Conservation (phyloP, 2,797 vertebrate genomes). For the Hypotaenidia philippensis region DNA sequence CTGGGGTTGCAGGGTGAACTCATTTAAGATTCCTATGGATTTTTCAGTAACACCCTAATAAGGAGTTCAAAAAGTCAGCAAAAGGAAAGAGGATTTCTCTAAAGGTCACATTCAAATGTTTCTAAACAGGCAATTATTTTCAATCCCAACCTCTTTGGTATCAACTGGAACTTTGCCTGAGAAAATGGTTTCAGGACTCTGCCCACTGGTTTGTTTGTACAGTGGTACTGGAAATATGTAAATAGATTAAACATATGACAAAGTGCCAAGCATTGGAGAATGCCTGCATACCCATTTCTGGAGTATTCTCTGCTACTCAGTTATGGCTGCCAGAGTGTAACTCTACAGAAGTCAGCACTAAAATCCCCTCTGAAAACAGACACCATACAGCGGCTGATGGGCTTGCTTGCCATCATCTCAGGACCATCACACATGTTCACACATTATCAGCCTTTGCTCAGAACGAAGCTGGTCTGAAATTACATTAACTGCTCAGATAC, state of each 20-base stretch:
- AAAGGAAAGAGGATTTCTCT: conserved; percentile 11
- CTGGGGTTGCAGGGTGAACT: neutral
- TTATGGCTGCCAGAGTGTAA: neutral
- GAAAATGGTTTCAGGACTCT: conserved; percentile 44
- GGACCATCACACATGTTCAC: neutral
- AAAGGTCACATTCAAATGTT: conserved; percentile 50
- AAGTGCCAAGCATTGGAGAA: conserved; percentile 41
- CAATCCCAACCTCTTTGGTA: conserved; percentile 8
- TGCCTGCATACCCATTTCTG: neutral
- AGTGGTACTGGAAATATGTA: conserved; percentile 40
- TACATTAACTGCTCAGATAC: neutral
- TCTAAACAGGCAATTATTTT: conserved; percentile 3
- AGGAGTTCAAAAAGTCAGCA: neutral
- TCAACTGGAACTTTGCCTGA: conserved; percentile 37
- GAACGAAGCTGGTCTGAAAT: neutral
- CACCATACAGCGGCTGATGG: neutral
- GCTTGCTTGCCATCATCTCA: neutral
- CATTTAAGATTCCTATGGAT: neutral
- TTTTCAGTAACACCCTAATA: neutral
- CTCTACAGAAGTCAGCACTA: neutral
- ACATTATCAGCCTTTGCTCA: conserved; percentile 2
- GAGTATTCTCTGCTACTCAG: neutral
- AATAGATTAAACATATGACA: conserved; percentile 49
- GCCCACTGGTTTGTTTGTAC: conserved; percentile 30
- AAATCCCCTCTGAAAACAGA: conserved; percentile 22